Percentiles rank a stretch among this genome's conserved stretches.
Conservation (phyloP, 2,888 invertebrate species). For the Stratiomys singularior region DNA sequence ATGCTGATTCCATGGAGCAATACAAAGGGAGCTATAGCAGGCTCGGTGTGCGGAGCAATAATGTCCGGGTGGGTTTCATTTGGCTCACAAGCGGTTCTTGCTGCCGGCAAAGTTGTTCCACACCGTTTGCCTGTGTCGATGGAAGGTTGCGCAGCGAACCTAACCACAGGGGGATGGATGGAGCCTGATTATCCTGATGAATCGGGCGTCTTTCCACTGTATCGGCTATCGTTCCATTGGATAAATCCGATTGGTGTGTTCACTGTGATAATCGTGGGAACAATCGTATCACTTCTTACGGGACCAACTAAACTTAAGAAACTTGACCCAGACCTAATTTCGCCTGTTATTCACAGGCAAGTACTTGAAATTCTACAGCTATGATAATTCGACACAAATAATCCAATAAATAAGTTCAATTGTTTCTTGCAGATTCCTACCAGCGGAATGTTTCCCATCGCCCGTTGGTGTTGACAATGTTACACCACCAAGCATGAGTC, state of each 20-base stretch:
- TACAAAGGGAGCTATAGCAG: slow-evolving; percentile 71
- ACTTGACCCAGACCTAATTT: slow-evolving; percentile 71
- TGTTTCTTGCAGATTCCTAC: slow-evolving; percentile 59
- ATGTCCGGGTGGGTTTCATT: slow-evolving; percentile 73
- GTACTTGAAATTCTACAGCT: too few species aligned
- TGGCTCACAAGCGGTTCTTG: slow-evolving; percentile 75
- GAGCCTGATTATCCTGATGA: slow-evolving; percentile 61
- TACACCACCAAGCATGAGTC: slow-evolving; percentile 28
- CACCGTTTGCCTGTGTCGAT: slow-evolving; percentile 69
- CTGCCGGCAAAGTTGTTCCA: slow-evolving; percentile 70
- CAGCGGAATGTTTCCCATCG: slow-evolving; percentile 59
- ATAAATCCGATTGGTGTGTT: slow-evolving; percentile 78
- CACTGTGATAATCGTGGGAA: slow-evolving; percentile 75
- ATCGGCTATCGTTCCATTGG: slow-evolving; percentile 85
- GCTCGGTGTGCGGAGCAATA: slow-evolving; percentile 72
- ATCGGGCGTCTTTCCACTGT: slow-evolving; percentile 75
- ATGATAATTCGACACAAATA: background rate
- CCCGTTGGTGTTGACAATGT: slow-evolving; percentile 35
- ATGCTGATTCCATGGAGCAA: slow-evolving; percentile 86
- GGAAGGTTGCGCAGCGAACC: slow-evolving; percentile 62
- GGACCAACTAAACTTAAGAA: slow-evolving; percentile 67
- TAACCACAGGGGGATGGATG: slow-evolving; percentile 53
- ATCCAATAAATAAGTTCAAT: background rate
- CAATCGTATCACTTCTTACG: slow-evolving; percentile 71
- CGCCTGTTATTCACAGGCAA: slow-evolving; percentile 71